Evolutionary conservation across 2,888 invertebrate genomes (phyloP), one percentile per base, ranked within the genome.

Genomic region (Meloe dianella): DNA sequence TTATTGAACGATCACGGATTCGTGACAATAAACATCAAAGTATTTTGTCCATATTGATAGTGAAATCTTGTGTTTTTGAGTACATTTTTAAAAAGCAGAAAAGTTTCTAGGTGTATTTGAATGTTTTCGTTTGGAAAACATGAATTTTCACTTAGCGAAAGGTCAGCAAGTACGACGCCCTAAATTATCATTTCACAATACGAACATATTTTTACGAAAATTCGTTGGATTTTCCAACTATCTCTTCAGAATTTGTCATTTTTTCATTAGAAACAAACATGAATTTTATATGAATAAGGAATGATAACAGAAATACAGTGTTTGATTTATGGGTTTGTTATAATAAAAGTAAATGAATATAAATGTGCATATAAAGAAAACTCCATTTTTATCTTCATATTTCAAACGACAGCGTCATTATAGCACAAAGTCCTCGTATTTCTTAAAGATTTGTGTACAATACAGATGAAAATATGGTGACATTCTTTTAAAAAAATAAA

Each of bases 381-480:
- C 63, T 27, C 27, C 57, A 63, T 65, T 68, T 68, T 63, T 63
- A 65, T 68, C 68, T 68, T 61, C 65, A 68, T 66, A 63, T 65
- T 66, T 66, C 65, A 61, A 63, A 68, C 65, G 60, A 66, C 63
- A 66, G 66, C 27, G 60, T 61, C 63, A 51, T 60, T 60, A 64
- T 56, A 57, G 51, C 56, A 64, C 67, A 67, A 63, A 66, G 65
- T 68, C 65, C n/a, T 32, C 27, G 63, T 54, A 65, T 68, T 66
- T 64, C 54, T 57, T 24, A 47, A 61, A 62, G 66, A 70, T 72
- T 69, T 70, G 72, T 69, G 67, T 51, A 22, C 51, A 51, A 22
- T 3, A 10, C 69, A 57, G 72, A 72, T 67, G 67, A 63, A 69
- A 71, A 72, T 70, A 70, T 68, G 63, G 65, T 22, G 62, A 35